A percentile compares a stretch with the other conserved stretches of the same genome.
Evolutionary conservation across 2,113 vertebrate species (phyloP).

Genomic region (Atractosteus spatula): DNA sequence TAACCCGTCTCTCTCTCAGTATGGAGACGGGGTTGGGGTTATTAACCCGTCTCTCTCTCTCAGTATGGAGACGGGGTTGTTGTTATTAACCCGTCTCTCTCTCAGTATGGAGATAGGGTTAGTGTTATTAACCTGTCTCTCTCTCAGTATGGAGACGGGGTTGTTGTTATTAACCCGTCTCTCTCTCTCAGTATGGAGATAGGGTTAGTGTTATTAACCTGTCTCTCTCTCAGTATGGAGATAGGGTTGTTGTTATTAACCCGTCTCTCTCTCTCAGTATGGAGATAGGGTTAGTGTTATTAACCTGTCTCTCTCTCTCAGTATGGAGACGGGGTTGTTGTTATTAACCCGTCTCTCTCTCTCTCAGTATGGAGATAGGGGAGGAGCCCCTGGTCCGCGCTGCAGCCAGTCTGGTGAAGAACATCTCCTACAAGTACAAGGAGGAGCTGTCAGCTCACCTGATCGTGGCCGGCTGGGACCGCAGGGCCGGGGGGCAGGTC

Average conservation of each 20-base stretch:
- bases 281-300: too few species aligned
- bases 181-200: too few species aligned
- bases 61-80: too few species aligned
- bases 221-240: too few species aligned
- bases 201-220: too few species aligned
- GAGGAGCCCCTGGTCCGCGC: constrained; percentile 70
- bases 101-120: background rate
- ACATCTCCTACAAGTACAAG: constrained; percentile 80
- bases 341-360: background rate
- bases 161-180: too few species aligned
- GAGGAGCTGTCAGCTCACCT: constrained; percentile 81
- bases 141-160: too few species aligned
- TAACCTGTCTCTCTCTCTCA: background rate
- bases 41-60: too few species aligned
- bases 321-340: too few species aligned
- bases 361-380: constrained; percentile 68
- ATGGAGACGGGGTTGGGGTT: too few species aligned
- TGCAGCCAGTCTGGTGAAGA: constrained; percentile 74
- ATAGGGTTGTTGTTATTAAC: background rate
- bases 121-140: too few species aligned
- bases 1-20: too few species aligned
- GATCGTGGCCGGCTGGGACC: constrained; percentile 84
- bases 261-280: background rate
- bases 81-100: background rate
- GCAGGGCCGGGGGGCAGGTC: constrained; percentile 72